Base-by-base conservation (phyloP, 2,888 invertebrate species). In the Lathronympha strigana region DNA sequence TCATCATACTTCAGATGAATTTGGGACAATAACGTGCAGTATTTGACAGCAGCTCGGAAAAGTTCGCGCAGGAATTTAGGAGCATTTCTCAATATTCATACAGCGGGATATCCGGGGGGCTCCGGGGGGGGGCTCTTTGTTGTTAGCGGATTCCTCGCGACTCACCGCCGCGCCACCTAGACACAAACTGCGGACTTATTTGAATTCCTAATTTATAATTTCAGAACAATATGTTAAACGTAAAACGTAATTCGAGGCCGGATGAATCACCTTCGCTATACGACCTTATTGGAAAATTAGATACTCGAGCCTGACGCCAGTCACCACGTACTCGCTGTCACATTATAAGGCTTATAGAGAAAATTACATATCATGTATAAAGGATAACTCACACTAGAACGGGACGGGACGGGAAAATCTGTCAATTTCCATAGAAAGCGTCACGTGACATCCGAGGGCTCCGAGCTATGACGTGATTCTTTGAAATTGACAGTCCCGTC, bases 21-120 rank as follows among this genome's bases (percentile, higher is more conserved):
- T 60, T 54, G 43, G 68, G 72, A 71, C 72, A 75, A 78, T 78
- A 82, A 77, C 73, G 74, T 74, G 69, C 72, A 77, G 76, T 78
- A 82, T 83, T 83, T 76, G 73, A 75, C 71, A 76, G 74, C 74
- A 72, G 67, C 73, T 71, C 69, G 71, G 75, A 70, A 71, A 76
- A 78, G 78, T 82, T 80, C 69, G 71, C 73, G 67, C 69, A 73
- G 82, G 84, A 85, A 87, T 88, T 86, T 82, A 79, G 79, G 82
- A 87, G 82, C 79, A 82, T 87, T 84, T 87, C 82, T 87, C 86
- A 88, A 89, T 89, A 89, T 86, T 88, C 86, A 57, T 51, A 83
- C 83, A 82, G 81, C 80, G 76, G 76, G 82, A 83, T 84, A 82
- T 80, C 77, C 74, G 76, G n/a, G 38, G 75, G 71, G 69, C 69